A percentile compares a stretch with the other conserved stretches of the same genome.
Evolutionary conservation across 2,797 vertebrate genomes (phyloP).

Genomic region (Hippoglossus hippoglossus): DNA sequence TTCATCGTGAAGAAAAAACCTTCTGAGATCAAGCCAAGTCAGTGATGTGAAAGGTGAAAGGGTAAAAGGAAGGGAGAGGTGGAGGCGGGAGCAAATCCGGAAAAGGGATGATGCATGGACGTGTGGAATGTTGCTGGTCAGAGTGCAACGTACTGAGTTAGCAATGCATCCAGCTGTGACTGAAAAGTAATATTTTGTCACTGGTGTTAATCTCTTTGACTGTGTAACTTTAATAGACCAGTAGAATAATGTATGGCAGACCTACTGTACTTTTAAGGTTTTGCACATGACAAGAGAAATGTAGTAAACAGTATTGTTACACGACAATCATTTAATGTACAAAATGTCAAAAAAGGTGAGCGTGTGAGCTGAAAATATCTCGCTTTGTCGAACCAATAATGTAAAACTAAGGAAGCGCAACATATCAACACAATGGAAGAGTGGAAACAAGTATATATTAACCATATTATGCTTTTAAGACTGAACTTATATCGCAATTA

Average conservation of each 20-base stretch:
- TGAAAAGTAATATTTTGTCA: not conserved
- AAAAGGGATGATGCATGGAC: slow-evolving; percentile 53
- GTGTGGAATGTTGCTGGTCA: slow-evolving; percentile 54
- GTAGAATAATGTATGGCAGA: not conserved
- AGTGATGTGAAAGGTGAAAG: slow-evolving; percentile 49
- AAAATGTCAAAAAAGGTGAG: not conserved
- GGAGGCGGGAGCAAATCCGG: slow-evolving; percentile 38
- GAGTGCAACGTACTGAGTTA: slow-evolving; percentile 21
- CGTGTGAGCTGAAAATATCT: no score
- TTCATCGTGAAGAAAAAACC: slow-evolving; percentile 10
- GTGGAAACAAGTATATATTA: no score
- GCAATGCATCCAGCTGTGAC: slow-evolving; percentile 2
- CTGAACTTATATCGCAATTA: no score
- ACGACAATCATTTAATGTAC: not conserved
- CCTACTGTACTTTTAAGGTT: not conserved
- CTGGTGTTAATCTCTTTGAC: not conserved
- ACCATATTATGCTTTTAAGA: no score
- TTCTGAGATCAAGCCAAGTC: slow-evolving; percentile 9
- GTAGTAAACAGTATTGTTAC: no score
- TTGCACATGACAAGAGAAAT: no score
- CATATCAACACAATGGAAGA: no score
- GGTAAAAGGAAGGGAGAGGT: slow-evolving; percentile 57
- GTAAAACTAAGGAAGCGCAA: no score
- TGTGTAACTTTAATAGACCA: no score
- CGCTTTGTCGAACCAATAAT: no score